Evolutionary conservation across 2,888 invertebrate genomes (phyloP).

Genomic region (Chymomyza procnemis): DNA sequence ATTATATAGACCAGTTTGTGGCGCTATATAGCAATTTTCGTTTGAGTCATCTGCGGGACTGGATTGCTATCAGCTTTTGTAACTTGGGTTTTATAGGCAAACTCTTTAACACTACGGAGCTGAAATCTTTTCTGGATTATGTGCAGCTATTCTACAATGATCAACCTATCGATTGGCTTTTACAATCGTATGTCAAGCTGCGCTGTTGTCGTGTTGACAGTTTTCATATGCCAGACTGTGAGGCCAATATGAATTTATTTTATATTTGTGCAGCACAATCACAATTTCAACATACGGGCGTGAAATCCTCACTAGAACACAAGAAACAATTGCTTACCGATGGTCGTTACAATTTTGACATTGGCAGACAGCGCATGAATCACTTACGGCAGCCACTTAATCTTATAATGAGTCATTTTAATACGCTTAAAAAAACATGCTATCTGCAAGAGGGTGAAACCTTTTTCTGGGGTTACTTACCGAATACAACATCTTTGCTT

Average conservation of each 20-base stretch:
- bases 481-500: constrained; percentile 27
- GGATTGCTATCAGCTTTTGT: constrained; percentile 46
- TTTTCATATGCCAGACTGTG: constrained; percentile 19
- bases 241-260: background rate
- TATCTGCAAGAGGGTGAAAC: constrained; percentile 31
- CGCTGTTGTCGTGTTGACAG: constrained; percentile 38
- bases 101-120: constrained; percentile 27
- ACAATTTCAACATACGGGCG: constrained; percentile 44
- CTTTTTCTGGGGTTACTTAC: constrained; percentile 56
- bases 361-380: constrained; percentile 12
- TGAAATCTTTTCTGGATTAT: constrained; percentile 30
- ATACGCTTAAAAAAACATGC: background rate
- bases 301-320: constrained; percentile 32
- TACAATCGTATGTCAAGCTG: constrained; percentile 38
- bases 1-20: constrained; percentile 29
- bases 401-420: constrained; percentile 16
- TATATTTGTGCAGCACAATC: constrained; percentile 30
- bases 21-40: constrained; percentile 33
- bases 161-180: constrained; percentile 55
- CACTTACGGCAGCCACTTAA: constrained; percentile 44
- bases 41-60: constrained; percentile 20
- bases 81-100: constrained; percentile 53
- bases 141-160: constrained; percentile 39
- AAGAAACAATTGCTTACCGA: constrained; percentile 33
- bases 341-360: background rate